These are phyloP conservation scores for Epinephelus lanceolatus DNA, from an alignment of 2,113 vertebrate species.

Conservation along the genomic window DNA sequence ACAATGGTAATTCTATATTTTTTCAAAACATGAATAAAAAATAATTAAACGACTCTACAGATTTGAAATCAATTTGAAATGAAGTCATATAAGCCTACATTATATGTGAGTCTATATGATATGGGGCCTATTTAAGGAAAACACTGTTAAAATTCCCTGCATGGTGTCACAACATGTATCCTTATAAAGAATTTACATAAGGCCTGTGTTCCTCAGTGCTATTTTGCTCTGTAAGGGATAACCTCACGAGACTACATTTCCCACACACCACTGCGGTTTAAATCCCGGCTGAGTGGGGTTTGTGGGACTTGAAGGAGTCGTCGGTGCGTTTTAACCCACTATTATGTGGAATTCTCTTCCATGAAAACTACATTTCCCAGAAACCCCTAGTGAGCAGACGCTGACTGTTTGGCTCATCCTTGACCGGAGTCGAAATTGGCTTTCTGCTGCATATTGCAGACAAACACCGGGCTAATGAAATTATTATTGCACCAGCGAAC, in stretches of 20 bases:
- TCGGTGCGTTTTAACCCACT: fast-evolving
- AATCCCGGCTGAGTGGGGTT: constrained; percentile 35
- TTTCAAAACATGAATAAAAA: background rate
- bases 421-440: constrained; percentile 52
- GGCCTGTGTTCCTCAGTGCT: no score
- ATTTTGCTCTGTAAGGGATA: background rate
- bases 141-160: no score
- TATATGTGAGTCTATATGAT: background rate
- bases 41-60: background rate
- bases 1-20: no score
- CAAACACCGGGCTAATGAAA: constrained; percentile 51
- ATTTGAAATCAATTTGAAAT: background rate
- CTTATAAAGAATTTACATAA: background rate
- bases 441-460: constrained; percentile 54
- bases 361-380: constrained; percentile 78
- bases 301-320: constrained; percentile 71
- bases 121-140: no score
- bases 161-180: background rate
- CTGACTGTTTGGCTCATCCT: constrained; percentile 50
- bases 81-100: background rate
- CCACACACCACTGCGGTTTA: constrained; percentile 57
- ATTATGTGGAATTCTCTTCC: fast-evolving
- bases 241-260: constrained; percentile 56
- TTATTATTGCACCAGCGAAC: constrained; percentile 33
- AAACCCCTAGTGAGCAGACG: background rate